These are phyloP conservation scores for Microplitis deprimator DNA, from an alignment of 2,888 invertebrate genomes.

Conservation along the genomic window DNA sequence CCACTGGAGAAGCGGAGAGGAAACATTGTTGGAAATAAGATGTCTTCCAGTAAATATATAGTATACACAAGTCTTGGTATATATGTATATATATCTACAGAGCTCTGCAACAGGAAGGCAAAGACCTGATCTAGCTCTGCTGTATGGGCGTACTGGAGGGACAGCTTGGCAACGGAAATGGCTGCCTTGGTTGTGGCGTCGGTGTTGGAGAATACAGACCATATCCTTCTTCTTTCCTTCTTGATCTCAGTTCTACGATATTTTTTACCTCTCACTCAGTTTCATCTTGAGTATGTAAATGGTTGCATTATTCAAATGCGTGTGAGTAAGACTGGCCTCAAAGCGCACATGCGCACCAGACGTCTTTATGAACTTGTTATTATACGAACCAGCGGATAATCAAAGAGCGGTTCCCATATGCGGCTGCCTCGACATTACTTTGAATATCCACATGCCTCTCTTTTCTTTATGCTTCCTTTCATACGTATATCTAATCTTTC, in stretches of 20 bases:
- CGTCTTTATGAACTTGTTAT: slow-evolving; percentile 70
- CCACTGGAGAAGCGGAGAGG: slow-evolving; percentile 51
- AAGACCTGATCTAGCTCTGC: slow-evolving; percentile 19
- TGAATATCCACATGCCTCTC: slow-evolving; percentile 16
- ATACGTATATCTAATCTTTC: slow-evolving; percentile 31
- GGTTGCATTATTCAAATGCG: slow-evolving; percentile 60
- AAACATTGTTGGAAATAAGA: slow-evolving; percentile 71
- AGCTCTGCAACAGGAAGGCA: slow-evolving; percentile 7
- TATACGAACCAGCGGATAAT: slow-evolving; percentile 66
- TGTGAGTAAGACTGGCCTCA: slow-evolving; percentile 40
- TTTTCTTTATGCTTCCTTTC: slow-evolving; percentile 25
- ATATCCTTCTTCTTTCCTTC: slow-evolving; percentile 30
- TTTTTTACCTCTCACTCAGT: background rate
- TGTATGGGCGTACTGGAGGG: slow-evolving; percentile 22
- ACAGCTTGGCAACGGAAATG: slow-evolving; percentile 43
- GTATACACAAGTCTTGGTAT: slow-evolving; percentile 1
- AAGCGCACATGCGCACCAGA: slow-evolving; percentile 55
- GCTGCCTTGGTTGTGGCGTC: slow-evolving; percentile 37
- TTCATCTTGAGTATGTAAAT: slow-evolving; percentile 60
- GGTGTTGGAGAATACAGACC: slow-evolving; percentile 32
- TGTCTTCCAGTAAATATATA: slow-evolving; percentile 53
- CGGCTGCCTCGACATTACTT: slow-evolving; percentile 44
- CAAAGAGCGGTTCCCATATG: slow-evolving; percentile 65
- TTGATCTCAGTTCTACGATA: background rate
- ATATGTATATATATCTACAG: background rate